Conservation (phyloP, 2,113 vertebrate genomes). For the Crotalus tigris region DNA sequence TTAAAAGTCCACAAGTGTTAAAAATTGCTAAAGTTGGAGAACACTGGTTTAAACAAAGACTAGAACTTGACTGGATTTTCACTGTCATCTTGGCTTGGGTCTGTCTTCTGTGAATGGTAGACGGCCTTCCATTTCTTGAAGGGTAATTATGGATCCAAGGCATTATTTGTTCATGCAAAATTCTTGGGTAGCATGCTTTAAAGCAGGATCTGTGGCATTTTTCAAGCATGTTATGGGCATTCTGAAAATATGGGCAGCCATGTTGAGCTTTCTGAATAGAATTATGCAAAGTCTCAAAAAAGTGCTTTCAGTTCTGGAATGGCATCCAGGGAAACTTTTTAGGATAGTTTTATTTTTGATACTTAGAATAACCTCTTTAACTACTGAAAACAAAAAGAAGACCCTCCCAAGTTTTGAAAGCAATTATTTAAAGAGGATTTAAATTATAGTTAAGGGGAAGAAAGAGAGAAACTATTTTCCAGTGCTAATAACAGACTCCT, state of each 20-base stretch:
- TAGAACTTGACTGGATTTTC: not conserved
- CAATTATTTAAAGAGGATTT: conserved; percentile 44
- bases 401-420: conserved; percentile 33
- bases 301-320: not conserved
- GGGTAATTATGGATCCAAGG: not conserved
- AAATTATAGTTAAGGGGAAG: conserved; percentile 31
- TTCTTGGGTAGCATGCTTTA: not conserved
- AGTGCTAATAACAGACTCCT: conserved; percentile 55
- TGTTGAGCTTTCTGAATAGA: not conserved
- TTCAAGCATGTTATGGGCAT: not conserved
- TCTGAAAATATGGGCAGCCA: not conserved
- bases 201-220: not conserved
- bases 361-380: conserved; percentile 35
- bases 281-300: not conserved
- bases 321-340: conserved; percentile 38
- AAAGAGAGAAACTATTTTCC: conserved; percentile 31
- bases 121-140: not conserved
- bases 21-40: not conserved
- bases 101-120: not conserved
- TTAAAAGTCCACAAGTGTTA: not conserved
- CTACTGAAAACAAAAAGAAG: not conserved
- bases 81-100: not conserved
- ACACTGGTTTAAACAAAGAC: not conserved
- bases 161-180: not conserved
- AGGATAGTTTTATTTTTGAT: not conserved